Conservation (phyloP, 1,140 invertebrate genomes). For the Tetragonula clypearis region DNA sequence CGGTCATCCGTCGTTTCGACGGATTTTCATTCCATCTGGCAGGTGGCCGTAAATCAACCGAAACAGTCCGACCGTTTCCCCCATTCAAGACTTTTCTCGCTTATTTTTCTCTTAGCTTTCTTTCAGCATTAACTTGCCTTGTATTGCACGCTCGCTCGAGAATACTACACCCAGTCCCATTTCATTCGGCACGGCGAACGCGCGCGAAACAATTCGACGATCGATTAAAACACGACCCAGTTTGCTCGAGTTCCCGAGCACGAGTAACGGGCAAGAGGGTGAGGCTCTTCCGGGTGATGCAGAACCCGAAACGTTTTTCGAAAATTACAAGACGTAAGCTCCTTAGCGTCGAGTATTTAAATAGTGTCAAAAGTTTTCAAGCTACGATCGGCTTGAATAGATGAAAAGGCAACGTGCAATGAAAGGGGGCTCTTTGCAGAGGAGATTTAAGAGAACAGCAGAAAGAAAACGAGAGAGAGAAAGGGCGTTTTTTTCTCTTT, state of each 20-base stretch:
- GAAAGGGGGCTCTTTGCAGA: conserved; percentile 20
- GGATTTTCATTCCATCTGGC: conserved; percentile 46
- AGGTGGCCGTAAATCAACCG: conserved; percentile 42
- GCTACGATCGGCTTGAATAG: conserved; percentile 34
- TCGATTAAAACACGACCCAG: conserved; percentile 15
- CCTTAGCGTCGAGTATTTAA: conserved; percentile 45
- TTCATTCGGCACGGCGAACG: not conserved
- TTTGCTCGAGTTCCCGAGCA: not conserved
- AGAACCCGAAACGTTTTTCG: not conserved
- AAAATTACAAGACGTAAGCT: conserved; percentile 48
- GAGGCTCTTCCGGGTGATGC: not conserved
- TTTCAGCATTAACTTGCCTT: not conserved
- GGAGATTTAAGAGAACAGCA: conserved; percentile 22
- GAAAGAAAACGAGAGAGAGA: not conserved
- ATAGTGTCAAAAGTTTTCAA: conserved; percentile 48
- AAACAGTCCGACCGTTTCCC: conserved; percentile 25
- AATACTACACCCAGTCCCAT: not conserved
- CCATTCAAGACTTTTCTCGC: not conserved
- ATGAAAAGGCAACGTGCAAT: conserved; percentile 23
- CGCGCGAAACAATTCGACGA: conserved; percentile 9
- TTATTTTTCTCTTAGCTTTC: not conserved
- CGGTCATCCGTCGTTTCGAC: conserved; percentile 47
- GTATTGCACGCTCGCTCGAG: not conserved
- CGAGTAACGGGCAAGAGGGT: too few relatives aligned
- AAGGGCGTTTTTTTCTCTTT: not conserved